phyloP scores from a whole-genome alignment of 2,797 vertebrate species.

The Sebastes itinus region DNA sequence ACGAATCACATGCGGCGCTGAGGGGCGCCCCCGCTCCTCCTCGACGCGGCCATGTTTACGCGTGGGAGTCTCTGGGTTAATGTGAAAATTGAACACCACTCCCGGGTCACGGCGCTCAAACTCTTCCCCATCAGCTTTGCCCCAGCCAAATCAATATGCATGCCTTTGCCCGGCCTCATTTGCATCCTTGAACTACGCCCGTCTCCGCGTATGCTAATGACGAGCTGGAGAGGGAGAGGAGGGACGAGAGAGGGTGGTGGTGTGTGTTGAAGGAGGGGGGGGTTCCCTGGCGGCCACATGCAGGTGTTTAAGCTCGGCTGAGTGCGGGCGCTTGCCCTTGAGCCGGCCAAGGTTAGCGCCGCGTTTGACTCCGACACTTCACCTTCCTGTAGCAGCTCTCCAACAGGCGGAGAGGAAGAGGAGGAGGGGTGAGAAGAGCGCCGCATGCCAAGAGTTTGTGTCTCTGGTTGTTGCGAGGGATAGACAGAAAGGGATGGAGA shows the following conservation, averaged over 20 bases:
- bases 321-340: constrained; percentile 49
- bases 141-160: constrained; percentile 66
- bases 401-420: not conserved
- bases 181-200: constrained; percentile 62
- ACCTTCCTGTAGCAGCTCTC: constrained; percentile 52
- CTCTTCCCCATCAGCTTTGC: constrained; percentile 3
- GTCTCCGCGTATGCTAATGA: constrained; percentile 72
- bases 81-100: constrained; percentile 55
- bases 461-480: not conserved
- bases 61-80: constrained; percentile 51
- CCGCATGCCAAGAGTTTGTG: constrained; percentile 3
- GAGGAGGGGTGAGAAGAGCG: not conserved
- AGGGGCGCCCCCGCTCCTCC: not conserved
- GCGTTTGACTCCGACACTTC: constrained; percentile 66
- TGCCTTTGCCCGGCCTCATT: constrained; percentile 47
- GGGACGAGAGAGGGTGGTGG: not conserved
- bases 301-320: constrained; percentile 55
- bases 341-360: constrained; percentile 46
- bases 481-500: not conserved
- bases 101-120: constrained; percentile 44
- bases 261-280: not conserved
- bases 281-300: constrained; percentile 19
- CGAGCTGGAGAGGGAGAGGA: not conserved
- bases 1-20: not conserved
- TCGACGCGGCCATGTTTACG: constrained; percentile 9